These are phyloP conservation scores for Pelodiscus sinensis DNA, from an alignment of 2,113 vertebrate genomes.

Conservation along the genomic window DNA sequence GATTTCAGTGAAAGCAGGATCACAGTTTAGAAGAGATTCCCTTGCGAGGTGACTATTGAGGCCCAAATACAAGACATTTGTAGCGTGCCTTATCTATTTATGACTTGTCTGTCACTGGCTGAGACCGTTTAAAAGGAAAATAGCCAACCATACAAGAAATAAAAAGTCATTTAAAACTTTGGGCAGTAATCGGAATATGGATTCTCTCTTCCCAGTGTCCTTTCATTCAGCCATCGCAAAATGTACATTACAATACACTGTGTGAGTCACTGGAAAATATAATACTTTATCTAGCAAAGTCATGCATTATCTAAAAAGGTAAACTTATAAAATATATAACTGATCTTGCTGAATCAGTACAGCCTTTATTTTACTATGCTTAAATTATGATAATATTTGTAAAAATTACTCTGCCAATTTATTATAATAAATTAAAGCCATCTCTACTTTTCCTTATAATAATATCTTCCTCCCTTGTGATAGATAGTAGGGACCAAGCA, in stretches of 20 bases:
- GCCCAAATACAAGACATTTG: neutral
- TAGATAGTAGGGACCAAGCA: constrained; percentile 10
- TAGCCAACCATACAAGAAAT: neutral
- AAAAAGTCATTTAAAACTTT: neutral
- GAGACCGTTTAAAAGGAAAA: neutral
- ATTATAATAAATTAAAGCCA: constrained; percentile 20
- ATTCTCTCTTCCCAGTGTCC: neutral
- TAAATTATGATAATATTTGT: neutral
- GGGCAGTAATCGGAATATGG: neutral
- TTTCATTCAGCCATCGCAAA: neutral
- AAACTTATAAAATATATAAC: constrained; percentile 11
- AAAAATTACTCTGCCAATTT: constrained; percentile 5
- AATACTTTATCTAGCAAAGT: neutral
- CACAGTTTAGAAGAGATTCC: neutral
- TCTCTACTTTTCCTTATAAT: constrained; percentile 29
- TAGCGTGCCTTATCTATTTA: rapidly evolving
- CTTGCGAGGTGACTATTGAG: too few relatives aligned
- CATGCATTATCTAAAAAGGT: neutral
- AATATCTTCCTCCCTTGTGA: constrained; percentile 20
- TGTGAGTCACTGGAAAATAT: constrained; percentile 1
- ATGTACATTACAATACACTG: neutral
- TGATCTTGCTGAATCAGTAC: neutral
- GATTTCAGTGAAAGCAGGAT: neutral
- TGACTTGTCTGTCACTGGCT: neutral
- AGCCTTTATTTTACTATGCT: constrained; percentile 26